Conservation (phyloP, 1,140 invertebrate genomes). For the Brachionus calyciflorus region DNA sequence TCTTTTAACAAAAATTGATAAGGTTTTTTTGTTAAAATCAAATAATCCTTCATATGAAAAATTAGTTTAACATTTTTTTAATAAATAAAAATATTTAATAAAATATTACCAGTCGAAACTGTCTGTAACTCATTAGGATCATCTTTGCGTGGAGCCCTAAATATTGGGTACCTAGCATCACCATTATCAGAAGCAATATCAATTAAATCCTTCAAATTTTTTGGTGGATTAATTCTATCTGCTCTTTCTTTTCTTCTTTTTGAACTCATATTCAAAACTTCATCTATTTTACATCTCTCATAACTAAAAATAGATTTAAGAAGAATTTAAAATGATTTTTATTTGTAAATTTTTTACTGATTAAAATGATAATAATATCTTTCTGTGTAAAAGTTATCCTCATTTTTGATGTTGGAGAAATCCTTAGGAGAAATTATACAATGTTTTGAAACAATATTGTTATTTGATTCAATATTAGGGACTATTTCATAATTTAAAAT, state of each 20-base stretch:
- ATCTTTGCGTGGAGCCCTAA: constrained; percentile 4
- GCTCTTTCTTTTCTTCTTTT: neutral
- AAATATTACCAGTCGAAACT: constrained; percentile 20
- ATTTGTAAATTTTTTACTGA: neutral
- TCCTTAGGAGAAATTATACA: neutral
- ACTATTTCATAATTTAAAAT: constrained; percentile 35
- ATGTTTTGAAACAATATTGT: constrained; percentile 24
- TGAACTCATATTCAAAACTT: neutral
- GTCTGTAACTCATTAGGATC: constrained; percentile 26
- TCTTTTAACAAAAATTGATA: constrained; percentile 31
- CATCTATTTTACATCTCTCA: neutral
- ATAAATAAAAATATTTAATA: neutral
- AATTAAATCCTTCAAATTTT: constrained; percentile 9
- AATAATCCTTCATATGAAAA: neutral
- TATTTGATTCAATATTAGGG: neutral
- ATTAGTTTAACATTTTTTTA: neutral
- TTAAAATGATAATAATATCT: constrained; percentile 28
- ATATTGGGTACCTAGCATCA: constrained; percentile 17
- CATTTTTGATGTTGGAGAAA: neutral
- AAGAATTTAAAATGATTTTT: no score
- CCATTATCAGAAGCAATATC: constrained; percentile 8
- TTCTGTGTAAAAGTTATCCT: neutral
- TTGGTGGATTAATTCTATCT: neutral
- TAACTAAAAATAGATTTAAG: neutral
- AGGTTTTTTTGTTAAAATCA: constrained; percentile 8